Evolutionary conservation across 2,888 invertebrate species (phyloP).

Genomic region (Zelleria hepariella): DNA sequence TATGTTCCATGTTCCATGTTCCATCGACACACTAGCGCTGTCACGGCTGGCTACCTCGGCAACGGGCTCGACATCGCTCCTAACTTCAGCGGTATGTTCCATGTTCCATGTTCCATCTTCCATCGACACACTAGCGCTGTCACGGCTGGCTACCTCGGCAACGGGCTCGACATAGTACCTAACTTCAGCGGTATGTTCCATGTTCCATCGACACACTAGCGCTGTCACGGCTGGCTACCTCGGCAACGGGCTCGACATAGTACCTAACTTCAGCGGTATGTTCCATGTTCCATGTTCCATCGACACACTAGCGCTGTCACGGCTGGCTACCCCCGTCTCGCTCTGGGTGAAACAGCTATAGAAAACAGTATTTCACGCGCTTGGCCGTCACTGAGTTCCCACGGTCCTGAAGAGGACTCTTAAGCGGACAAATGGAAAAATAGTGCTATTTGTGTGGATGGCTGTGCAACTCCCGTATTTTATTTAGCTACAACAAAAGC

Average conservation of each 20-base stretch:
- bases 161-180: slow-evolving; percentile 89
- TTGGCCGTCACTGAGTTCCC: too few species aligned
- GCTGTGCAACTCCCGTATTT: too few species aligned
- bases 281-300: not conserved
- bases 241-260: slow-evolving; percentile 89
- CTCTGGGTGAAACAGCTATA: not conserved
- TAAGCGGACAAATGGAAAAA: too few species aligned
- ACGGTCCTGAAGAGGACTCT: too few species aligned
- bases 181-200: slow-evolving; percentile 86
- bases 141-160: slow-evolving; percentile 88
- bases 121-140: too few species aligned
- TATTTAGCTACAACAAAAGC: too few species aligned
- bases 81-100: slow-evolving; percentile 84
- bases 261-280: slow-evolving; percentile 88
- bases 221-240: slow-evolving; percentile 89
- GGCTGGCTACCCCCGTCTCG: not conserved
- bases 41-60: slow-evolving; percentile 86
- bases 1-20: too few species aligned
- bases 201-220: too few species aligned
- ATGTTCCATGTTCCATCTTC: too few species aligned
- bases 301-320: not conserved
- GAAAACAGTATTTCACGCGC: too few species aligned
- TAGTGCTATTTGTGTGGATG: too few species aligned
- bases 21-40: too few species aligned
- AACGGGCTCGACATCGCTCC: slow-evolving; percentile 91